These are phyloP conservation scores for Acanthaster planci DNA, from an alignment of 35 echinoderm and acorn worm species.

Conservation along the genomic window DNA sequence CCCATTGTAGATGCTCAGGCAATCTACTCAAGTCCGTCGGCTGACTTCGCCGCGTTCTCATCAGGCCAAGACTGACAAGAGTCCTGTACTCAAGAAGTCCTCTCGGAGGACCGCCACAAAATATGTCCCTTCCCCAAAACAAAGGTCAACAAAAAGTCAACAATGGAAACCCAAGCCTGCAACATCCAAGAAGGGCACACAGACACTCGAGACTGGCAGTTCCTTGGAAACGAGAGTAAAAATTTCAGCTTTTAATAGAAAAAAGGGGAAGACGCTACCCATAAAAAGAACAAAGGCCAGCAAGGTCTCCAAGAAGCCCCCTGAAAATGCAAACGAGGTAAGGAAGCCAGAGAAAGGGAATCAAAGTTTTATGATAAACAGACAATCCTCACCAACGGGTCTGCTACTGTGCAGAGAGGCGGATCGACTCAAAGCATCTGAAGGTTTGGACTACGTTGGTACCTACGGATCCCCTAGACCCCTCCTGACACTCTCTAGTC, in stretches of 20 bases:
- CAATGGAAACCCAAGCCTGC: neutral
- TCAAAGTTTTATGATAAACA: neutral
- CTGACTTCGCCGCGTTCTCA: no score
- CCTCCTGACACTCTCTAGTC: neutral
- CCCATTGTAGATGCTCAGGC: no score
- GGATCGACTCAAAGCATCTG: neutral
- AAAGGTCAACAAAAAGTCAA: neutral
- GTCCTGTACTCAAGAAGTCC: no score
- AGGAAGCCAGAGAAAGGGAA: neutral
- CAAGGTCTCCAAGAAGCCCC: neutral
- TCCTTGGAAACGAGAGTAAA: neutral
- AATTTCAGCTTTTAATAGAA: neutral
- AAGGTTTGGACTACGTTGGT: neutral
- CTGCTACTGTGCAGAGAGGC: slow-evolving; percentile 9
- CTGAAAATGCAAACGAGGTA: neutral
- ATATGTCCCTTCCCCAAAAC: neutral
- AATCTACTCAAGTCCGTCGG: no score
- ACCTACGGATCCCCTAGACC: neutral
- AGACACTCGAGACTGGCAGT: neutral
- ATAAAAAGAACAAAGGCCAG: neutral
- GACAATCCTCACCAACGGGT: neutral
- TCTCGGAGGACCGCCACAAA: neutral
- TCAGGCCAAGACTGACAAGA: no score
- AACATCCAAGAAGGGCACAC: neutral
- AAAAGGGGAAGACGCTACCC: neutral